phyloP scores from a whole-genome alignment of 2,797 vertebrate genomes.

The Malurus splendens region DNA sequence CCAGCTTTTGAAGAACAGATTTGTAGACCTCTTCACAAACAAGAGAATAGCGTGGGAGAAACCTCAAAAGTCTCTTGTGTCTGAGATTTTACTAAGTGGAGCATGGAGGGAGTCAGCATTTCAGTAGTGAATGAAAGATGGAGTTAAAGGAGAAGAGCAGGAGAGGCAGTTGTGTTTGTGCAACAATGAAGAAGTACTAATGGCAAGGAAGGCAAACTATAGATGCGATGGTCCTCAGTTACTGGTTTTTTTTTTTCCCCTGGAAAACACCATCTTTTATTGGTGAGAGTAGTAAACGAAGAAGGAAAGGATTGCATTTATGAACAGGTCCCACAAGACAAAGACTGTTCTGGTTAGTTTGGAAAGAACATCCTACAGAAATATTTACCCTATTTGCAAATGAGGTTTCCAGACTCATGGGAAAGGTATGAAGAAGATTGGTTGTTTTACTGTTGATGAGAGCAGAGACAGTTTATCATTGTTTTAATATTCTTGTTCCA shows the following conservation, averaged over 20 bases:
- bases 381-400: background rate
- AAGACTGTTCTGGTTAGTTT: background rate
- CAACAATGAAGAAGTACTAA: background rate
- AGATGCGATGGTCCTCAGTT: background rate
- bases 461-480: background rate
- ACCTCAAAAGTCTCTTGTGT: background rate
- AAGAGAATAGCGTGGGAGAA: background rate
- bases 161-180: background rate
- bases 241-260: background rate
- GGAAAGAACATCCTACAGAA: background rate
- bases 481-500: conserved; percentile 3
- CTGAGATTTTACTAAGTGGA: background rate
- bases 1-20: background rate
- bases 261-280: background rate
- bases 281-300: background rate
- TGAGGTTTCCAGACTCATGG: background rate
- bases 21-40: background rate
- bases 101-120: background rate
- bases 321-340: background rate
- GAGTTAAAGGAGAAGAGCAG: background rate
- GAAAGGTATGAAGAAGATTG: background rate
- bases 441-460: background rate
- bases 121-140: background rate
- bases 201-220: background rate
- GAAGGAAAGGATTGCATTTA: background rate